phyloP scores from a whole-genome alignment of 2,113 vertebrate genomes.

The Cololabis saira region DNA sequence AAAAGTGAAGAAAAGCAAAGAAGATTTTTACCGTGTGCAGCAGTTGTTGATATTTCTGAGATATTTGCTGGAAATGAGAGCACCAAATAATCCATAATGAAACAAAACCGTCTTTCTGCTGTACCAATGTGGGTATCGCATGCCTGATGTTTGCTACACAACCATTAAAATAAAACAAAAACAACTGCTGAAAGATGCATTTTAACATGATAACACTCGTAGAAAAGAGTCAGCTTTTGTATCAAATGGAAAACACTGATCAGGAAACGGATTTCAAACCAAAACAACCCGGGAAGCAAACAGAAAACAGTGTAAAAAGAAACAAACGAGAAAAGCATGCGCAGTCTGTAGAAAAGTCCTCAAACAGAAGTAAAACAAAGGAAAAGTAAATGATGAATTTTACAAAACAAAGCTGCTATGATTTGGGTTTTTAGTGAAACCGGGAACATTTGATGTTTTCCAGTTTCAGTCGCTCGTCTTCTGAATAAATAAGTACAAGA shows the following conservation, averaged over 20 bases:
- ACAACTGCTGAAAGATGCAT: constrained; percentile 8
- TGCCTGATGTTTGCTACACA: background rate
- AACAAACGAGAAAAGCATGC: background rate
- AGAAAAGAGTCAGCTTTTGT: constrained; percentile 5
- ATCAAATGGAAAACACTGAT: background rate
- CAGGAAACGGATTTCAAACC: too few relatives aligned
- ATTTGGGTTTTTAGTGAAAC: constrained; percentile 22
- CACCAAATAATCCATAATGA: constrained; percentile 10
- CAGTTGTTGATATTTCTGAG: constrained; percentile 47
- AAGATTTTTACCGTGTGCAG: constrained; percentile 28
- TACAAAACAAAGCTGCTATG: constrained; percentile 46
- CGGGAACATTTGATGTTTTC: constrained; percentile 23
- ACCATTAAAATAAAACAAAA: too few relatives aligned
- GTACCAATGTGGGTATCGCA: background rate
- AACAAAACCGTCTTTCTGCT: background rate
- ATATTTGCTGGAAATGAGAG: constrained; percentile 20
- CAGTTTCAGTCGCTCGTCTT: background rate
- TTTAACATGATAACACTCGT: constrained; percentile 15
- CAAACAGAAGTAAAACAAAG: too few relatives aligned
- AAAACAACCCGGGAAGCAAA: too few relatives aligned
- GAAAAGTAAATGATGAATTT: background rate
- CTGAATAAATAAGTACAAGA: constrained; percentile 18
- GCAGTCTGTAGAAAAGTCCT: background rate
- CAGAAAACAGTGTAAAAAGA: background rate
- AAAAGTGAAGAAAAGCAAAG: background rate